These are phyloP conservation scores for Vombatus ursinus DNA, from an alignment of 2,113 vertebrate species.

Conservation along the genomic window DNA sequence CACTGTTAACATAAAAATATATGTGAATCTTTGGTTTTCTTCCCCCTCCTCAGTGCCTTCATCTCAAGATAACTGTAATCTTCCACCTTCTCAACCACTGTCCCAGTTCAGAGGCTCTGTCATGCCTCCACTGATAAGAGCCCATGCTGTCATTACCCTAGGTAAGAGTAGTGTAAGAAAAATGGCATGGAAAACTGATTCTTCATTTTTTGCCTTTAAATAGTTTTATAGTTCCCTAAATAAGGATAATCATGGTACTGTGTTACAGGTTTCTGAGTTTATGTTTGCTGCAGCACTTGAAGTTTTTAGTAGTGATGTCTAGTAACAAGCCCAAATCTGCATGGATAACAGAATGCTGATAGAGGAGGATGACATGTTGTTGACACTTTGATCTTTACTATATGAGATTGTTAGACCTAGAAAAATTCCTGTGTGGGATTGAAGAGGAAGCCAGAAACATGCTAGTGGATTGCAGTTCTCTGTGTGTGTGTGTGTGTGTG, in stretches of 20 bases:
- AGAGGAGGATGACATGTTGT: neutral
- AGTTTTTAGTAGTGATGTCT: neutral
- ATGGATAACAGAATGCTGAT: neutral
- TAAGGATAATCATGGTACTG: neutral
- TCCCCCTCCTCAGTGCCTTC: conserved; percentile 44
- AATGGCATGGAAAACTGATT: neutral
- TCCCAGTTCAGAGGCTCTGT: conserved; percentile 87
- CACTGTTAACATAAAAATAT: neutral
- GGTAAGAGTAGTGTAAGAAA: conserved; percentile 80
- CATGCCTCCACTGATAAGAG: conserved; percentile 89
- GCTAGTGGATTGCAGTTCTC: neutral
- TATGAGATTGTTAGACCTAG: neutral
- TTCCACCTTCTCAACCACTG: conserved; percentile 80
- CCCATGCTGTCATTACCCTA: conserved; percentile 93
- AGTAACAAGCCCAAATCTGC: neutral
- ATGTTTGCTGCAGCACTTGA: neutral
- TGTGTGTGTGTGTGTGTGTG: neutral
- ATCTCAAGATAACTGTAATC: conserved; percentile 69
- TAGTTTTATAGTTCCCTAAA: neutral
- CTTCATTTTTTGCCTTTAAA: neutral
- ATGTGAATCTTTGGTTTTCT: neutral
- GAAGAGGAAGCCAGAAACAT: neutral
- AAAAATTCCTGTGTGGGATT: neutral
- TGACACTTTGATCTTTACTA: neutral
- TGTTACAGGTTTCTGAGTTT: neutral